These are phyloP conservation scores for Macrotrachela quadricornifera DNA, from an alignment of 1,140 invertebrate species.

Conservation along the genomic window DNA sequence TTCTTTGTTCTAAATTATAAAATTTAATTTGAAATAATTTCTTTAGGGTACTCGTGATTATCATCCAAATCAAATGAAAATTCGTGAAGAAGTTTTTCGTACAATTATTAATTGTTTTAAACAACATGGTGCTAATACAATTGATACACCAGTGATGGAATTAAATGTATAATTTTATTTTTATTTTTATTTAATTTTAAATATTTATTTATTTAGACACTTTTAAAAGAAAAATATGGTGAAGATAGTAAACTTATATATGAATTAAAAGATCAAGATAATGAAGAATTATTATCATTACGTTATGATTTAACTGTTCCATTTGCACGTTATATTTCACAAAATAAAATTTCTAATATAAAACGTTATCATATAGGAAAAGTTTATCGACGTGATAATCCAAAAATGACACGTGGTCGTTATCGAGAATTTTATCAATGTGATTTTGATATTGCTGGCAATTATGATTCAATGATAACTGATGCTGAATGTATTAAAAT, in stretches of 20 bases:
- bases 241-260: conserved; percentile 98
- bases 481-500: conserved; percentile 89
- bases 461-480: conserved; percentile 82
- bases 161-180: conserved; percentile 46
- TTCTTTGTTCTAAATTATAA: too few relatives aligned
- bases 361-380: conserved; percentile 49
- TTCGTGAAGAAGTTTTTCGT: conserved; percentile 63
- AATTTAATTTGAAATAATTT: too few relatives aligned
- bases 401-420: conserved; percentile 76
- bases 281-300: conserved; percentile 46
- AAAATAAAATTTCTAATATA: conserved; percentile 81
- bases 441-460: conserved; percentile 97
- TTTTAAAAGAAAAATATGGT: conserved; percentile 56
- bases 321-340: conserved; percentile 84
- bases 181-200: background rate
- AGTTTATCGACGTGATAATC: conserved; percentile 91
- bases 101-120: conserved; percentile 78
- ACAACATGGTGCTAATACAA: conserved; percentile 85
- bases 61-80: conserved; percentile 72
- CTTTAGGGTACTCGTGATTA: conserved; percentile 76
- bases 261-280: conserved; percentile 91
- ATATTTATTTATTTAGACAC: background rate
- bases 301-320: conserved; percentile 48
- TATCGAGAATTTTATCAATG: conserved; percentile 98
- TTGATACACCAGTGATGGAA: conserved; percentile 98